Evolutionary conservation across 1,140 invertebrate genomes (phyloP), one percentile per base, ranked within the genome.

Genomic region (Drosophila rhopaloa): DNA sequence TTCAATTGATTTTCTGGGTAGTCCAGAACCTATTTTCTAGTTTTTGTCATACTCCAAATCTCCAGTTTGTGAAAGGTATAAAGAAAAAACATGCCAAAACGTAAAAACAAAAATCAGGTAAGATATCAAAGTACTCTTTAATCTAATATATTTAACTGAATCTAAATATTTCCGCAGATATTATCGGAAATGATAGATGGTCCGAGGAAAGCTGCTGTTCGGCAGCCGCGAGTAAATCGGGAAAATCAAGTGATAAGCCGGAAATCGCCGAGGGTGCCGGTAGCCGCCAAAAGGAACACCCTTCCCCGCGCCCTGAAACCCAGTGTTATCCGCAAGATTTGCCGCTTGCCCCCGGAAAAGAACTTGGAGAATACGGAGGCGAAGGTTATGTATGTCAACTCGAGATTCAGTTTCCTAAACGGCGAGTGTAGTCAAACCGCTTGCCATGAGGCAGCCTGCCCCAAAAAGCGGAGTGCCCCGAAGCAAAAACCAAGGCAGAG

Each of bases 371-470:
- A 5, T 1, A 4, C 5, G 0, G 1, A 24, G 14, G 77, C 77
- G 1, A 41, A 59, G 27, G 41, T 80, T 1, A 62, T 70, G 37
- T 80, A 80, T 13, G 40, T 43, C 0, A 80, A 80, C 24, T 13
- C 53, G 0, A 50, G 48, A 0, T 80, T 79, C 9, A 35, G n/a
- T 27, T 1, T 1, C 1, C 5, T 29, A 11, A 47, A 16, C 27
- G 11, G 58, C 9, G 14, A 16, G 7, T 13, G 9, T n/a, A 8
- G 29, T 24, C 13, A 5, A 2, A 1, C 5, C 37, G 11, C 19
- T 41, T 62, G 19, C 7, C 32, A 79, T 10, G 37, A 50, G 4
- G 35, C 43, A 10, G 13, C 7, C 10, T 29, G 41, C 19, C 58
- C 10, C 11, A 35, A 35, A 35, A 4, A 2, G 5, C 2, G 5